Evolutionary conservation across 2,113 vertebrate genomes (phyloP).

Genomic region (Spilogale gracilis): DNA sequence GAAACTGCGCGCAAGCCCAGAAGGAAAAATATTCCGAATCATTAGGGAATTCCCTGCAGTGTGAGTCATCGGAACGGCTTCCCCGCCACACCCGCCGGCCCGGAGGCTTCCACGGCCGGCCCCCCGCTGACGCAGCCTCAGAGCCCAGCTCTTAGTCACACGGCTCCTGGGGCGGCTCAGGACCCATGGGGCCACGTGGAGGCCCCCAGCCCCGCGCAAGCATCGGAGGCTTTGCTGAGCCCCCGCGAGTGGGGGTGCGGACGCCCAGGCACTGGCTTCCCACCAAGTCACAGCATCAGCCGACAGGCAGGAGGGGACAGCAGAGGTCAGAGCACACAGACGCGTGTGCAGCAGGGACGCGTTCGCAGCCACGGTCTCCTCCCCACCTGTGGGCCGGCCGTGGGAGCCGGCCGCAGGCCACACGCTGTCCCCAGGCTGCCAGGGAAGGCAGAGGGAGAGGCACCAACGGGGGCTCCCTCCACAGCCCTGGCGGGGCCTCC

Average conservation of each 20-base stretch:
- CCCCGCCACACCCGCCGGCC: constrained; percentile 89
- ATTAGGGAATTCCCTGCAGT: constrained; percentile 96
- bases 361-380: not conserved
- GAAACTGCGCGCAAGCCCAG: constrained; percentile 90
- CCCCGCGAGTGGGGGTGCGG: not conserved
- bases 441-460: not conserved
- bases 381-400: accelerated
- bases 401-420: too few relatives aligned
- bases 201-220: not conserved
- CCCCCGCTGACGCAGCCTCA: not conserved
- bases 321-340: not conserved
- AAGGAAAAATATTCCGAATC: constrained; percentile 94
- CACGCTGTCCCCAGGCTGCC: not conserved
- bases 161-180: not conserved
- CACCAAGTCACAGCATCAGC: not conserved
- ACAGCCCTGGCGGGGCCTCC: too few relatives aligned
- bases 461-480: not conserved
- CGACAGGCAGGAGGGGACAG: not conserved
- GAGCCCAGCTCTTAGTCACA: not conserved
- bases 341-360: not conserved
- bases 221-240: not conserved
- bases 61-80: constrained; percentile 95
- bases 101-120: constrained; percentile 72
- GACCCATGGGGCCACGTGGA: not conserved
- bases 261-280: not conserved